phyloP scores from a whole-genome alignment of 2,888 invertebrate species.

The Mechanitis messenoides region DNA sequence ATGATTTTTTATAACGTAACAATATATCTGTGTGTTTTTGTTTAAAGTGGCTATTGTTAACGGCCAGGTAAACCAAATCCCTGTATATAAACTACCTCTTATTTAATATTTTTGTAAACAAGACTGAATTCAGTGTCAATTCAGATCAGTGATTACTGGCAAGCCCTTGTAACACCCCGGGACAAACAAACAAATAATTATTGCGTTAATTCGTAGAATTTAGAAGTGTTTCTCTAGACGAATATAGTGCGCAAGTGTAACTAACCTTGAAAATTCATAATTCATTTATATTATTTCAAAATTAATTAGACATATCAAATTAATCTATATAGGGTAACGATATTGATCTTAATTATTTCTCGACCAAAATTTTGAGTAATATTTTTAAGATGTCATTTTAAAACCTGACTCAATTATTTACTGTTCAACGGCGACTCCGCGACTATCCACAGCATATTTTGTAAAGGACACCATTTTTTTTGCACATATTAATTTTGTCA shows the following conservation, averaged over 20 bases:
- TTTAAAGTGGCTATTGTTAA: conserved; percentile 20
- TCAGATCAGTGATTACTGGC: conserved; percentile 52
- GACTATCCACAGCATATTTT: too few species aligned
- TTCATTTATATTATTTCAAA: conserved; percentile 12
- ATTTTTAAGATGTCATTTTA: too few species aligned
- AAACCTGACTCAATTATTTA: too few species aligned
- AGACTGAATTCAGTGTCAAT: conserved; percentile 78
- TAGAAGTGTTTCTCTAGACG: conserved; percentile 8
- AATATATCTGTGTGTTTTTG: too few species aligned
- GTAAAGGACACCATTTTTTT: too few species aligned
- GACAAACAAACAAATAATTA: conserved; percentile 9
- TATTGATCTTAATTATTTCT: too few species aligned
- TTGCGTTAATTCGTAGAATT: conserved; percentile 7
- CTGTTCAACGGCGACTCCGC: too few species aligned
- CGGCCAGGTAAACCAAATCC: conserved; percentile 29
- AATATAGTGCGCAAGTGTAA: conserved; percentile 10
- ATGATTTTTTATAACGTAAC: too few species aligned
- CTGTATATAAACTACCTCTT: conserved; percentile 69
- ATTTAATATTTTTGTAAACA: conserved; percentile 55
- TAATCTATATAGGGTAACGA: background rate
- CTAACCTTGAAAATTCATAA: conserved; percentile 5
- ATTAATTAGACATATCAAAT: conserved; percentile 32
- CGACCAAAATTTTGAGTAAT: too few species aligned
- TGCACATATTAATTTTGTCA: too few species aligned
- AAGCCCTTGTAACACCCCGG: conserved; percentile 21